Conservation (phyloP, 1,140 invertebrate genomes). For the Eriocheir sinensis region DNA sequence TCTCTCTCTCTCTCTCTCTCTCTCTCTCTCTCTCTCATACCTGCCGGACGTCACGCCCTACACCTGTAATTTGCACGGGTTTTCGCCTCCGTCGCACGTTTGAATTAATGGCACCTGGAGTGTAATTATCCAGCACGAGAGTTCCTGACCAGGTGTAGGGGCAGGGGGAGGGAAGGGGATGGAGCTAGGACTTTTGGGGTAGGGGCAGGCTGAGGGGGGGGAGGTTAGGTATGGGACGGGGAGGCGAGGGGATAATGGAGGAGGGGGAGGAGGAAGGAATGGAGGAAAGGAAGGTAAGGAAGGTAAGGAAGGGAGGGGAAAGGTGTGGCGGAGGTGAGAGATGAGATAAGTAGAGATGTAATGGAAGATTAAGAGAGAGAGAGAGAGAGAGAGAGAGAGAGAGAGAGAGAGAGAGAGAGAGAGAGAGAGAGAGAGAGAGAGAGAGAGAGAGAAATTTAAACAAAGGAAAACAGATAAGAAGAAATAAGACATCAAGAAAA, state of each 20-base stretch:
- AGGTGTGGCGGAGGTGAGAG: neutral
- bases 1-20: slow-evolving; percentile 22
- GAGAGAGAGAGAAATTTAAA: too few relatives aligned
- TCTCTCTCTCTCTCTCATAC: neutral
- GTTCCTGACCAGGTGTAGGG: neutral
- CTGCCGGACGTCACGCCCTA: neutral
- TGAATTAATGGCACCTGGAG: slow-evolving; percentile 14
- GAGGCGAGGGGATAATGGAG: neutral
- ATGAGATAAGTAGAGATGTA: neutral
- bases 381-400: neutral
- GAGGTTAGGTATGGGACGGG: neutral
- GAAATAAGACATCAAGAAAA: too few relatives aligned
- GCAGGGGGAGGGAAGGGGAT: neutral
- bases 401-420: neutral
- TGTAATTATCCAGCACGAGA: slow-evolving; percentile 15
- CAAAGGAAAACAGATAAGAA: too few relatives aligned
- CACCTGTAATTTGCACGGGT: slow-evolving; percentile 21
- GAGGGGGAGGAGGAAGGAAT: too few relatives aligned
- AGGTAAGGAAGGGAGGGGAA: neutral
- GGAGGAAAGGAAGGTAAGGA: neutral
- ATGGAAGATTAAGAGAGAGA: neutral
- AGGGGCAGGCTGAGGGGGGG: too few relatives aligned
- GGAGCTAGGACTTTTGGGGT: too few relatives aligned
- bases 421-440: too few relatives aligned
- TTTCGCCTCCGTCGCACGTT: neutral